phyloP scores from a whole-genome alignment of 2,113 vertebrate species.

The Pangasianodon gigas region DNA sequence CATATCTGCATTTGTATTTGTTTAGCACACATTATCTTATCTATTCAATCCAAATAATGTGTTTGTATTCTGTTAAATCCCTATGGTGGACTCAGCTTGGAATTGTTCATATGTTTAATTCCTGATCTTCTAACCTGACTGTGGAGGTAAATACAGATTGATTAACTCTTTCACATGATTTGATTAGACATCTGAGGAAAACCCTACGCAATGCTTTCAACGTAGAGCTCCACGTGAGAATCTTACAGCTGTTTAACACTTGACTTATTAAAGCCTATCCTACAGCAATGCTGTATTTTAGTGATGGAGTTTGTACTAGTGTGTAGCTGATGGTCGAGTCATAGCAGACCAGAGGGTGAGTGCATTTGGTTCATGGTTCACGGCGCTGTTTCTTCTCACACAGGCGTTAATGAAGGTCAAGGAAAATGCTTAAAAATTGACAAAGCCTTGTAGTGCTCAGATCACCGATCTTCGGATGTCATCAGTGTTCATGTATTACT shows the following conservation, averaged over 20 bases:
- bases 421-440: neutral
- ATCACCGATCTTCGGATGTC: too few species aligned
- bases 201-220: neutral
- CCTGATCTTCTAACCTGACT: neutral
- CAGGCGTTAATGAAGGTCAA: neutral
- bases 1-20: neutral
- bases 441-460: neutral
- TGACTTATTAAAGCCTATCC: constrained; percentile 2
- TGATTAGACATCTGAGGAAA: neutral
- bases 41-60: neutral
- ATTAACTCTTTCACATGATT: neutral
- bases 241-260: neutral
- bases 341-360: neutral
- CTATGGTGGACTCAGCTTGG: neutral
- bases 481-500: neutral
- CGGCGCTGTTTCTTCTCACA: neutral
- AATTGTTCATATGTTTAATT: neutral
- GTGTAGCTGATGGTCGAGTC: neutral
- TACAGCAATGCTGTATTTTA: neutral
- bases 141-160: neutral
- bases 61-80: neutral
- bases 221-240: neutral
- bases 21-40: too few species aligned
- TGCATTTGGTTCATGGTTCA: neutral
- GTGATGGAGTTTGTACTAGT: neutral